Base-by-base conservation (phyloP, 1,140 invertebrate genomes). In the Formica exsecta region DNA sequence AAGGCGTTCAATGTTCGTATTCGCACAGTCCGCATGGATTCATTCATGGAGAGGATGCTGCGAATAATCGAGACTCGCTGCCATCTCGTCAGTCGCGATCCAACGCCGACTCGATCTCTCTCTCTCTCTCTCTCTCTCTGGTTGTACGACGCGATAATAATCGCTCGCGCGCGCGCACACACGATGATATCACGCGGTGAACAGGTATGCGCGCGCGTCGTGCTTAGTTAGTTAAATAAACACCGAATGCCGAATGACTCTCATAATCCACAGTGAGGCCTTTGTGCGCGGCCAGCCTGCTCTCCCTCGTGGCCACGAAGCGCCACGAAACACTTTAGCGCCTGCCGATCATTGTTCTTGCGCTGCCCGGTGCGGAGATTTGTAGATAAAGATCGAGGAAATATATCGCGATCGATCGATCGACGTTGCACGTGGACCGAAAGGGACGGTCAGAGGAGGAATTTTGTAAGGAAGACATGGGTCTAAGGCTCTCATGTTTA, bases 211-310 rank as follows among this genome's bases (percentile, higher is more conserved):
- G 68, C 62, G 48, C 62, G 68, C 74, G 57, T 80, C 86, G 87
- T 87, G 89, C 90, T 92, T 93, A 93, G 92, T 93, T 93, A 93
- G 92, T 93, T 93, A 93, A 93, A 93, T 93, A 93, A 93, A 93
- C 92, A 93, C 74, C 86, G 85, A 85, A 87, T 85, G 80, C 90
- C 87, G 89, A 85, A 90, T 84, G 71, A 51, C 74, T 83, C 32
- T 87, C 48, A 87, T 90, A 44, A 51, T 3, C 88, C 90, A 93
- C 91, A 92, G 85, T 83, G 88, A 66, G 16, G 36, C 88, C 91
- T 92, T 93, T 93, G 92, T 93, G 71, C 76, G 22, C 79, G 79
- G 32, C 51, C 87, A 57, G 64, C 25, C 68, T 71, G 16, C 19
- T 68, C 70, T 59, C 19, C 64, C 61, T 51, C 9, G 59, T 44